A percentile compares a stretch with the other conserved stretches of the same genome.
Conservation (phyloP, 2,888 invertebrate genomes). For the Megamerina dolium region DNA sequence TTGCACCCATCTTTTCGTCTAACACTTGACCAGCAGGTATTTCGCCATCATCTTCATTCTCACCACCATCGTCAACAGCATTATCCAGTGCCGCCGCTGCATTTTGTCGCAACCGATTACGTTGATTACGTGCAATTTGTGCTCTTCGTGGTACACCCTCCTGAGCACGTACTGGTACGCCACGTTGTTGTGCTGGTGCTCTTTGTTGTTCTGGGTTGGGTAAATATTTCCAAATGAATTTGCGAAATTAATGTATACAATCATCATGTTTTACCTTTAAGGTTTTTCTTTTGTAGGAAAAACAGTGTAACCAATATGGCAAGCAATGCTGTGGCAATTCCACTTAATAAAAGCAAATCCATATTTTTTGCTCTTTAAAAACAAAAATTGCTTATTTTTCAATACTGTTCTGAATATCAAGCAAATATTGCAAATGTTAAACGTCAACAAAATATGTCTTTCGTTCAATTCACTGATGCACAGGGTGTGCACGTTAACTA, state of each 20-base stretch:
- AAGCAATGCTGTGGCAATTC: slow-evolving; percentile 47
- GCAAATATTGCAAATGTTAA: not conserved
- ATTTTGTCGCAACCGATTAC: slow-evolving; percentile 49
- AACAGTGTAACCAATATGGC: slow-evolving; percentile 45
- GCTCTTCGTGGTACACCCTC: slow-evolving; percentile 63
- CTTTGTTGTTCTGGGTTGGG: slow-evolving; percentile 21
- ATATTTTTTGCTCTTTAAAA: slow-evolving; percentile 28
- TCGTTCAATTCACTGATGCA: not conserved
- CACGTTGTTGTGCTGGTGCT: slow-evolving; percentile 29
- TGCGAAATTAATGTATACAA: not conserved
- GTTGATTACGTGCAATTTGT: slow-evolving; percentile 67
- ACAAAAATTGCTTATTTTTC: slow-evolving; percentile 10
- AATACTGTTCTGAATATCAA: slow-evolving; percentile 3
- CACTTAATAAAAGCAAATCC: slow-evolving; percentile 50
- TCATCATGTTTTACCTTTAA: not conserved
- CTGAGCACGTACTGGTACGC: slow-evolving; percentile 38
- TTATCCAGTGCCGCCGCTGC: slow-evolving; percentile 51
- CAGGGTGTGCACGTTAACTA: too few relatives aligned
- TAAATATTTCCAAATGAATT: too few relatives aligned
- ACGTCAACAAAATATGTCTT: slow-evolving; percentile 10
- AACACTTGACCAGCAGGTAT: slow-evolving; percentile 34
- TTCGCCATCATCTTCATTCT: slow-evolving; percentile 49
- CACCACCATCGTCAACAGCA: slow-evolving; percentile 52
- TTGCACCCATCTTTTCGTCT: slow-evolving; percentile 84
- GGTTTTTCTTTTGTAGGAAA: slow-evolving; percentile 37